These are phyloP conservation scores for Machimus atricapillus DNA, from an alignment of 2,888 invertebrate genomes.

Conservation along the genomic window DNA sequence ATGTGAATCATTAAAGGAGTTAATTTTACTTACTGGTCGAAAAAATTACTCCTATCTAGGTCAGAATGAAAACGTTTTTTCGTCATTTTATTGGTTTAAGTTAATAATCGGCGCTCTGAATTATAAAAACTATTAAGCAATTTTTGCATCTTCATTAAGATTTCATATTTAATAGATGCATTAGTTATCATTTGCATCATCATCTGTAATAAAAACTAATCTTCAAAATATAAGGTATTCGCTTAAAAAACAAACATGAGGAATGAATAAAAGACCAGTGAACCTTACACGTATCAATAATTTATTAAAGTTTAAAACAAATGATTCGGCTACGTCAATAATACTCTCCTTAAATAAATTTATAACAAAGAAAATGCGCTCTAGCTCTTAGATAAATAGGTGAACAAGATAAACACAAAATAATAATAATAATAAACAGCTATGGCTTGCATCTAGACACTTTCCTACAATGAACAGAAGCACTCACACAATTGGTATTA, in stretches of 20 bases:
- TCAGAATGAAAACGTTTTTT: too few species aligned
- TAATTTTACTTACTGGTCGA: too few species aligned
- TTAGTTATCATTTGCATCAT: too few species aligned
- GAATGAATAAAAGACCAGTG: neutral
- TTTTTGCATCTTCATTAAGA: neutral
- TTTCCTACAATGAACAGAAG: constrained; percentile 14
- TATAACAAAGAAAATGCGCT: constrained; percentile 20
- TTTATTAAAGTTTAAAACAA: constrained; percentile 31
- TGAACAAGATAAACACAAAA: constrained; percentile 21
- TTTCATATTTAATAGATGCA: too few species aligned
- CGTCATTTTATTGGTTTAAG: too few species aligned
- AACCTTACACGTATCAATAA: constrained; percentile 22
- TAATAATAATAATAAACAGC: neutral
- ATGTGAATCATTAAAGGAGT: too few species aligned
- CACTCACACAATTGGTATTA: constrained; percentile 23
- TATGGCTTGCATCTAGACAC: neutral
- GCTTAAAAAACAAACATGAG: too few species aligned
- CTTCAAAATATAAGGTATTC: too few species aligned
- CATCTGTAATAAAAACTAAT: too few species aligned
- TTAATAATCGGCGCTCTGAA: neutral
- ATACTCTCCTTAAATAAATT: constrained; percentile 33
- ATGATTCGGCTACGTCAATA: neutral
- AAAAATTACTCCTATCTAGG: too few species aligned
- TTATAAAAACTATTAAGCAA: neutral
- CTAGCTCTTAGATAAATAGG: constrained; percentile 17